These are phyloP conservation scores for Austrolebias charrua DNA, from an alignment of 2,797 vertebrate genomes.

Conservation along the genomic window DNA sequence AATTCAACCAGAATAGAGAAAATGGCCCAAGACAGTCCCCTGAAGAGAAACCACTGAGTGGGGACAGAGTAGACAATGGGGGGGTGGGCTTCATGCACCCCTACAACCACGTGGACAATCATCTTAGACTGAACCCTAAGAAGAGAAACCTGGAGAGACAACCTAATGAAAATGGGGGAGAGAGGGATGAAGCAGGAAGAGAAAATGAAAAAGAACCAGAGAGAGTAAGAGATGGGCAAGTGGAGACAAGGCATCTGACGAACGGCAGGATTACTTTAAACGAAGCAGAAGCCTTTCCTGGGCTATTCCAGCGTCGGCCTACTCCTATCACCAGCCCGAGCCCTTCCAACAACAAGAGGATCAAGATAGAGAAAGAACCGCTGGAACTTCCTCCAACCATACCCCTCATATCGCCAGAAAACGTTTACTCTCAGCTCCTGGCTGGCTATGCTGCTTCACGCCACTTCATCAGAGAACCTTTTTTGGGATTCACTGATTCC, in stretches of 20 bases:
- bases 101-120: conserved; percentile 83
- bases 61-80: conserved; percentile 74
- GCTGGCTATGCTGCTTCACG: conserved; percentile 91
- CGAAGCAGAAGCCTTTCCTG: conserved; percentile 86
- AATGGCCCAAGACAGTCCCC: conserved; percentile 82
- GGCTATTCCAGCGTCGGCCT: conserved; percentile 92
- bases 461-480: conserved; percentile 99
- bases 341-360: conserved; percentile 92
- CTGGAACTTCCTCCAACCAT: conserved; percentile 90
- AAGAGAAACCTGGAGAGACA: conserved; percentile 72
- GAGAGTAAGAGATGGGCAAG: conserved; percentile 71
- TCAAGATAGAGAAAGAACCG: conserved; percentile 98
- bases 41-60: conserved; percentile 77
- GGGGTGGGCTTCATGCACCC: conserved; percentile 71
- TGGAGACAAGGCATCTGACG: conserved; percentile 80
- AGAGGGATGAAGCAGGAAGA: conserved; percentile 68
- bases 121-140: conserved; percentile 73
- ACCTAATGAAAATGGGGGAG: conserved; percentile 61
- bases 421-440: conserved; percentile 98
- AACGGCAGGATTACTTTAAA: conserved; percentile 91
- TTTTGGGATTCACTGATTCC: conserved; percentile 95
- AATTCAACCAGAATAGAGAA: conserved; percentile 71
- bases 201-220: conserved; percentile 70
- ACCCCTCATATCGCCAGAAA: conserved; percentile 95
- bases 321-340: conserved; percentile 89